Base-by-base conservation (phyloP, 2,113 vertebrate species). In the Oxygymnocypris stewartii region DNA sequence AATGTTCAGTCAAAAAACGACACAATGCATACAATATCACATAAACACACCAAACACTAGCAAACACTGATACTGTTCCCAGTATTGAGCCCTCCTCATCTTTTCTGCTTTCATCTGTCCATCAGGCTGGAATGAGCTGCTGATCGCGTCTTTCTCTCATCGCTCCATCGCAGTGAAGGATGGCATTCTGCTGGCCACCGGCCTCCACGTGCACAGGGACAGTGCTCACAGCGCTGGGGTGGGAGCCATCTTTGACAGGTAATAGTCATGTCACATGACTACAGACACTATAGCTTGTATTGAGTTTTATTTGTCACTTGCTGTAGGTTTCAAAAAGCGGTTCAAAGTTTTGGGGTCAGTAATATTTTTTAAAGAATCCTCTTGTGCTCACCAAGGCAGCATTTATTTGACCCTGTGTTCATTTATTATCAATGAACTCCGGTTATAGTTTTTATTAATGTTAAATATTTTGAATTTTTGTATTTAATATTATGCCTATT, bases 141-240 rank as follows among this genome's bases (percentile, higher is more conserved):
- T 98, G 86, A 98, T 98, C 4, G 97, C 97, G 0, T 98, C 97
- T 5, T 98, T 98, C 90, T 98, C 97, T 47, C 97, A 98, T 89
- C 97, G 97, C 86, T 98, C 97, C 91, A 97, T 98, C 87, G 94
- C 95, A 0, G 96, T 98, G 85, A 97, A 97, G 92, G 97, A 98
- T 0, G 97, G 97, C 86, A 97, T 98, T 87, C 92, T 98, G 81
- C 92, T 98, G 75, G 97, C 97, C 90, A 97, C 97, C 0, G 97
- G 97, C 9, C 96, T 98, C n/a, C 97, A 98, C 0, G 97, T 98
- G 23, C 97, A 98, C 89, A 94, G 97, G 81, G 97, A 96, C 94
- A 97, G 96, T 2, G 97, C 97, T 49, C 97, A 98, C 93, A 97
- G 97, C 10, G 97, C 97, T 0, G 97, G 97, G 7, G 97, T 98